Conservation (phyloP, 2,888 invertebrate species). For the Amiota minor region DNA sequence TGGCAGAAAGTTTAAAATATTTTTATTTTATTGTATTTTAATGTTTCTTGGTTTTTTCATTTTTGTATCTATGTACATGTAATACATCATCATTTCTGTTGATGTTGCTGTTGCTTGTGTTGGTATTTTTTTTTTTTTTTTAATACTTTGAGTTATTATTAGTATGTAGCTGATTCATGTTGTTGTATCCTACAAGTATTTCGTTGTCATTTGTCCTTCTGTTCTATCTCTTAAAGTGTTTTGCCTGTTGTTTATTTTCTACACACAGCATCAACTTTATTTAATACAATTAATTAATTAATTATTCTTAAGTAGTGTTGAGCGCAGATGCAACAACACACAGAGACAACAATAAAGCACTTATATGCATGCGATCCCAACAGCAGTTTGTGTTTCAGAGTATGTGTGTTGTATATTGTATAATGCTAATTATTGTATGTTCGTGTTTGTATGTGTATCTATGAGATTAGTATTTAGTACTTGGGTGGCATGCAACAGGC, state of each 20-base stretch:
- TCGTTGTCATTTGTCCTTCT: too few relatives aligned
- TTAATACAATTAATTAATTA: conserved; percentile 70
- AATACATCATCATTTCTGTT: conserved; percentile 9
- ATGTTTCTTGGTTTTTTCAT: not conserved
- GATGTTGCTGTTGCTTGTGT: conserved; percentile 14
- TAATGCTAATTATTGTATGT: not conserved
- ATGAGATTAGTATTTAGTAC: not conserved
- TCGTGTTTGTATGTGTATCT: conserved; percentile 15
- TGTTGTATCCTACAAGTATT: not conserved
- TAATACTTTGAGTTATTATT: not conserved
- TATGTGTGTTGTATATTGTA: not conserved
- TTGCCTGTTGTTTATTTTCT: conserved; percentile 17
- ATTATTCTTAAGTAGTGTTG: conserved; percentile 57
- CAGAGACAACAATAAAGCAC: not conserved
- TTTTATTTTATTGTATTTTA: conserved; percentile 10
- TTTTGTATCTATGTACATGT: conserved; percentile 14
- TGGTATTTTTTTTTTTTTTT: conserved; percentile 35
- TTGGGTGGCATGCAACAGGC: too few relatives aligned
- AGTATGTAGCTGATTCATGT: not conserved
- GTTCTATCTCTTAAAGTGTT: not conserved
- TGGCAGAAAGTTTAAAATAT: not conserved
- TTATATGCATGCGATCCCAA: not conserved
- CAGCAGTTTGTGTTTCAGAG: not conserved
- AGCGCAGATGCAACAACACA: not conserved
- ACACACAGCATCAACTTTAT: conserved; percentile 60